A percentile compares a stretch with the other conserved stretches of the same genome.
phyloP scores from a whole-genome alignment of 2,888 invertebrate species.

The Allolobophora icterica region DNA sequence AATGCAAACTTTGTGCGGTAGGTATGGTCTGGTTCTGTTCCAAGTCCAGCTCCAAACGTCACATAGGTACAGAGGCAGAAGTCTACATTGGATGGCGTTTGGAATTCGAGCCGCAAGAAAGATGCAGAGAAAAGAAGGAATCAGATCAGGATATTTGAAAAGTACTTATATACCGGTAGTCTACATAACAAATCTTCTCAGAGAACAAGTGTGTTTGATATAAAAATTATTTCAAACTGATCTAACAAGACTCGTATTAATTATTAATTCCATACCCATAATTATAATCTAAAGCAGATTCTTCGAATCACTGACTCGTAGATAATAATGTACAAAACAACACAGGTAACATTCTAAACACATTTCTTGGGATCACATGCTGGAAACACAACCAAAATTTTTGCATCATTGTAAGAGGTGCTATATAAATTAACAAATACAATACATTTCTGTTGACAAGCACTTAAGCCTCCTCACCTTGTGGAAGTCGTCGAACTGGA shows the following conservation, averaged over 20 bases:
- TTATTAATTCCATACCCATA: background rate
- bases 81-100: background rate
- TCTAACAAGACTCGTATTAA: background rate
- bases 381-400: background rate
- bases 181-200: background rate
- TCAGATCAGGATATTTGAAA: background rate
- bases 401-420: background rate
- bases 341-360: background rate
- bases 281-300: background rate
- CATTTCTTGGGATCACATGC: background rate
- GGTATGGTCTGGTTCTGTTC: too few species aligned
- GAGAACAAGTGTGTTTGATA: background rate
- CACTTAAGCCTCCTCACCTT: slow-evolving; percentile 60
- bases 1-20: too few species aligned
- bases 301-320: too few species aligned
- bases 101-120: background rate
- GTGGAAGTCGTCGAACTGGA: slow-evolving; percentile 69
- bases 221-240: background rate
- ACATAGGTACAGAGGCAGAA: background rate
- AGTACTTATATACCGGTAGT: too few species aligned
- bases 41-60: background rate
- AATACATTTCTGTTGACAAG: background rate
- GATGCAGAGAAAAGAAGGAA: background rate
- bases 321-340: background rate
- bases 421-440: background rate